Percentiles rank a stretch among this genome's conserved stretches.
Conservation (phyloP, 2,113 vertebrate species). For the Tringa solitaria region DNA sequence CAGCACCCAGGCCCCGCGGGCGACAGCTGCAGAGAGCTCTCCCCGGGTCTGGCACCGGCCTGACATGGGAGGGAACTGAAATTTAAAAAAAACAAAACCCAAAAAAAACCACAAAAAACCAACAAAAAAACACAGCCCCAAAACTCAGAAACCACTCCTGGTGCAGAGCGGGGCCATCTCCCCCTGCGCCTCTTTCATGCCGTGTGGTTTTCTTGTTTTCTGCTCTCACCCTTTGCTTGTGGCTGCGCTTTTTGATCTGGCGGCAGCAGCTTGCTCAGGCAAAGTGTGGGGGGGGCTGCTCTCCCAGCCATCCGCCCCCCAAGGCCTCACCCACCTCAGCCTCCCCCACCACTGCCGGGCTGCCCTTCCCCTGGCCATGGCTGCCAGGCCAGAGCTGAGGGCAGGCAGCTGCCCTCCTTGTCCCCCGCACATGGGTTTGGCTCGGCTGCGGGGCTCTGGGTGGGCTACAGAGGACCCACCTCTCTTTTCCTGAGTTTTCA, state of each 20-base stretch:
- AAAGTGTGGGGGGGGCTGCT: background rate
- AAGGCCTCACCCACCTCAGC: background rate
- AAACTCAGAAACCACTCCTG: background rate
- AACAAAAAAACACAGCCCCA: background rate
- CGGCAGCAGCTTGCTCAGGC: background rate
- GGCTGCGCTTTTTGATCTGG: constrained; percentile 54
- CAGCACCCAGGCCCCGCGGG: accelerated
- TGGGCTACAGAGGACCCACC: background rate
- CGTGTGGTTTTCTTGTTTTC: constrained; percentile 46
- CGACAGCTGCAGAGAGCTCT: background rate
- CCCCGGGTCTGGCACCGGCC: background rate
- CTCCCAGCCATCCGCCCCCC: background rate
- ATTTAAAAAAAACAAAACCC: background rate
- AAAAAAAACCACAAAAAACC: background rate
- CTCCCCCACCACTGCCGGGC: background rate
- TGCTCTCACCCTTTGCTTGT: constrained; percentile 33
- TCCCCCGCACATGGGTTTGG: background rate
- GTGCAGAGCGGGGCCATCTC: background rate
- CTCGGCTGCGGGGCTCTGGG: background rate
- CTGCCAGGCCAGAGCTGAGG: background rate
- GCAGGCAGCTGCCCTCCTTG: background rate
- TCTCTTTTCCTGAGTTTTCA: background rate
- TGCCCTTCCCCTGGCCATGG: background rate
- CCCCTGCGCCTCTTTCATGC: background rate
- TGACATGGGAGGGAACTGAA: background rate